phyloP scores from a whole-genome alignment of 2,113 vertebrate species.

The Circaetus gallicus region DNA sequence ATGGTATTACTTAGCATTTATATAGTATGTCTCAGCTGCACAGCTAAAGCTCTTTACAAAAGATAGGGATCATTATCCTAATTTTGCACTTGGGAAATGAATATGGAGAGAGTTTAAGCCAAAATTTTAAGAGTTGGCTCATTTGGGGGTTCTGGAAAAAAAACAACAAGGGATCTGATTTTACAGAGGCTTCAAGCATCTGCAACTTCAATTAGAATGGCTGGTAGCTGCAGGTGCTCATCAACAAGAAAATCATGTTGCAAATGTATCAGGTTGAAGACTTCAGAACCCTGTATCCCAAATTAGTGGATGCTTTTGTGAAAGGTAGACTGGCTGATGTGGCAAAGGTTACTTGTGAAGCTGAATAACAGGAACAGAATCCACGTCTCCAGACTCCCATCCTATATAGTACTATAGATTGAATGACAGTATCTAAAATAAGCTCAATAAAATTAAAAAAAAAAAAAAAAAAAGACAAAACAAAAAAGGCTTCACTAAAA shows the following conservation, averaged over 20 bases:
- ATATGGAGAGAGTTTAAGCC: neutral
- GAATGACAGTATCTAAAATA: neutral
- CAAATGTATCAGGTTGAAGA: neutral
- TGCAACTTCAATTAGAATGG: neutral
- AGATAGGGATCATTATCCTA: neutral
- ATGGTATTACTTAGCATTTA: neutral
- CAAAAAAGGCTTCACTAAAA: neutral
- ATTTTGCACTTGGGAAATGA: constrained; percentile 9
- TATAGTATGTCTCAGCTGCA: neutral
- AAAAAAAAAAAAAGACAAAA: neutral
- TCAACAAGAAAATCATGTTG: neutral
- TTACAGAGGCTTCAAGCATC: neutral
- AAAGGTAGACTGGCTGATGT: neutral
- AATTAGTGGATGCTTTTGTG: neutral
- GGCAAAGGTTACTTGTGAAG: neutral
- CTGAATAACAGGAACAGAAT: neutral
- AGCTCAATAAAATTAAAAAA: neutral
- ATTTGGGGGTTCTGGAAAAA: neutral
- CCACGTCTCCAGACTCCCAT: neutral
- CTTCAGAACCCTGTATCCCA: neutral
- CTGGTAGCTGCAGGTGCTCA: neutral
- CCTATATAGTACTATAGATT: neutral
- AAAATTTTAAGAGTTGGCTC: constrained; percentile 14
- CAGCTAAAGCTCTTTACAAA: constrained; percentile 3
- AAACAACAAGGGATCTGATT: neutral